These are phyloP conservation scores for Leucoraja ocellata DNA, from an alignment of 2,797 vertebrate species.

Conservation along the genomic window DNA sequence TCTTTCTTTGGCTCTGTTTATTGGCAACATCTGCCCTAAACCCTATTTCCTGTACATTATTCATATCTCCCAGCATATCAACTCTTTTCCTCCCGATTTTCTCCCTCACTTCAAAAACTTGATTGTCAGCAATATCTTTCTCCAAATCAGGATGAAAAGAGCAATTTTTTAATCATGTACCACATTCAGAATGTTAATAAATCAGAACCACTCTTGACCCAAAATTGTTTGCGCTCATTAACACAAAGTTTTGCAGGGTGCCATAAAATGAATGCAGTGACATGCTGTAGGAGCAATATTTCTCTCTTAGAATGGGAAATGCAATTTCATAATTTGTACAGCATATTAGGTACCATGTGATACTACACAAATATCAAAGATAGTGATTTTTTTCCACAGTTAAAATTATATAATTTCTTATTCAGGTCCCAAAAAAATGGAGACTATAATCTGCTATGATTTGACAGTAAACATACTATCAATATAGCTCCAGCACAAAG, in stretches of 20 bases:
- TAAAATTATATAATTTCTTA: slow-evolving; percentile 32
- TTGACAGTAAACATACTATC: slow-evolving; percentile 26
- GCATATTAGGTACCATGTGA: background rate
- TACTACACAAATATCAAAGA: slow-evolving; percentile 9
- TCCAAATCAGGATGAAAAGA: slow-evolving; percentile 30
- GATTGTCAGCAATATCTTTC: slow-evolving; percentile 37
- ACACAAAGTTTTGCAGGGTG: background rate
- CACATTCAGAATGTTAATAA: slow-evolving; percentile 6
- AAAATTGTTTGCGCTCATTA: background rate
- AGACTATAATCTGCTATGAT: slow-evolving; percentile 5
- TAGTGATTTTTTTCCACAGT: background rate
- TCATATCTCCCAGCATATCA: background rate
- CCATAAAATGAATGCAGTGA: slow-evolving; percentile 24
- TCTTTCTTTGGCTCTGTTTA: slow-evolving; percentile 17
- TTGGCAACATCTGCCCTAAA: background rate
- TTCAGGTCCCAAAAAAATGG: slow-evolving; percentile 7
- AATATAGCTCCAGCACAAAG: slow-evolving; percentile 22
- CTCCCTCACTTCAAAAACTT: background rate
- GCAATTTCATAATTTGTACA: background rate
- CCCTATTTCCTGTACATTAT: background rate
- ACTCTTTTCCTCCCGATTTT: slow-evolving; percentile 25
- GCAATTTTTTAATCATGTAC: background rate
- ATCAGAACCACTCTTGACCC: slow-evolving; percentile 18
- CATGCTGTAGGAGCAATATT: background rate
- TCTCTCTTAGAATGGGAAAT: slow-evolving; percentile 21